These are phyloP conservation scores for Pogona vitticeps DNA, from an alignment of 2,113 vertebrate genomes.

Conservation along the genomic window DNA sequence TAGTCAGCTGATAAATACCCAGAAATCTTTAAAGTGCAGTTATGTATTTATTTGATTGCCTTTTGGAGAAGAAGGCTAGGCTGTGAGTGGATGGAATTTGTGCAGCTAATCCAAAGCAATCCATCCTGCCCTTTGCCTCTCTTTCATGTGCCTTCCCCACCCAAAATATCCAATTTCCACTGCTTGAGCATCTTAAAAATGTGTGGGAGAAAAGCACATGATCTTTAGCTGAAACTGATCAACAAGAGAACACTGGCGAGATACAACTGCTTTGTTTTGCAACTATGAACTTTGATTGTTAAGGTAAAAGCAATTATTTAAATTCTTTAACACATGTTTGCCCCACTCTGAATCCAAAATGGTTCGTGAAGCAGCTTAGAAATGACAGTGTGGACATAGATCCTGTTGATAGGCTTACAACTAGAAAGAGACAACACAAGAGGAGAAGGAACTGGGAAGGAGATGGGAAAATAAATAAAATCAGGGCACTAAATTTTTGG, in stretches of 20 bases:
- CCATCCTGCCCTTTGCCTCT: slow-evolving; percentile 10
- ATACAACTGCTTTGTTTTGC: background rate
- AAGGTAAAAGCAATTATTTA: background rate
- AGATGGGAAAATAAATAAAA: background rate
- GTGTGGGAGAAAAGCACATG: slow-evolving; percentile 22
- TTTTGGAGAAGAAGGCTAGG: background rate
- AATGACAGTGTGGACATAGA: background rate
- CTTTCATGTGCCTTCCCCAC: slow-evolving; percentile 12
- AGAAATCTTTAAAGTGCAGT: slow-evolving; percentile 16
- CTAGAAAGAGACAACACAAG: background rate
- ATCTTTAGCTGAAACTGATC: slow-evolving; percentile 36
- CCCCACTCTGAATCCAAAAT: background rate
- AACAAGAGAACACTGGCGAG: slow-evolving; percentile 32
- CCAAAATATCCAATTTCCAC: slow-evolving; percentile 33
- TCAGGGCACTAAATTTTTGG: background rate
- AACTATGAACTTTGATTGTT: background rate
- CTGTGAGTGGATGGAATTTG: background rate
- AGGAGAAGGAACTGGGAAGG: background rate
- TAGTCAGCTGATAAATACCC: slow-evolving; percentile 22
- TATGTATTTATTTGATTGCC: slow-evolving; percentile 7
- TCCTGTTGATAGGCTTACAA: background rate
- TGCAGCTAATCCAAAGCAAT: slow-evolving; percentile 15
- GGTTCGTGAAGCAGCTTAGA: no score
- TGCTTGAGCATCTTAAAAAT: slow-evolving; percentile 34
- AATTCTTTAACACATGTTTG: background rate